Percentiles rank a stretch among this genome's conserved stretches.
Conservation (phyloP, 2,797 vertebrate genomes). For the Yasuhikotakia modesta region DNA sequence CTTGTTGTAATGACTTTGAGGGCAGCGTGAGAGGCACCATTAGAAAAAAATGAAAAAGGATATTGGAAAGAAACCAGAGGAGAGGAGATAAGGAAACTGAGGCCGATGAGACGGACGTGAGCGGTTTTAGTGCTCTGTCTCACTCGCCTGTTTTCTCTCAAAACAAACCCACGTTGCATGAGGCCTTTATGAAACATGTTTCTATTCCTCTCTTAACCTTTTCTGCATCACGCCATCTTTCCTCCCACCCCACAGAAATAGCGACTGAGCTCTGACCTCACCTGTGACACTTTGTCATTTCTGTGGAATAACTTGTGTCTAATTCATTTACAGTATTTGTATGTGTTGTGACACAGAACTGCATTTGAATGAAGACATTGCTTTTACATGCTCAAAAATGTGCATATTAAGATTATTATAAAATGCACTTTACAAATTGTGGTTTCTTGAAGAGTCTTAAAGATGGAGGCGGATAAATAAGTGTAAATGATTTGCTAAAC, state of each 20-base stretch:
- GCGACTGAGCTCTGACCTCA: background rate
- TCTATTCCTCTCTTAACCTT: slow-evolving; percentile 54
- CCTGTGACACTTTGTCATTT: background rate
- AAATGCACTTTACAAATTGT: too few relatives aligned
- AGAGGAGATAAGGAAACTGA: slow-evolving; percentile 77
- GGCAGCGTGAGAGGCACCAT: slow-evolving; percentile 22
- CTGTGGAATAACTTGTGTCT: background rate
- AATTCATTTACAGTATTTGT: background rate
- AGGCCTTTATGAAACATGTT: slow-evolving; percentile 67
- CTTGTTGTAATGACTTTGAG: slow-evolving; percentile 60
- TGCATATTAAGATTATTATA: too few relatives aligned
- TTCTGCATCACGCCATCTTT: slow-evolving; percentile 25
- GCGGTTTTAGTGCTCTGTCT: slow-evolving; percentile 62
- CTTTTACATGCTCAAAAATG: too few relatives aligned
- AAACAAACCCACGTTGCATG: slow-evolving; percentile 65
- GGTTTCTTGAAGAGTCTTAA: too few relatives aligned
- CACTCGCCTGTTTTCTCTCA: slow-evolving; percentile 69
- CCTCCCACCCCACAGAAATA: background rate
- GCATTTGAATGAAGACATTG: too few relatives aligned
- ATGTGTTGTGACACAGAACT: too few relatives aligned
- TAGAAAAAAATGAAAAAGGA: slow-evolving; percentile 57
- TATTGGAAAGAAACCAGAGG: slow-evolving; percentile 69
- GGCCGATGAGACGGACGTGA: slow-evolving; percentile 57
- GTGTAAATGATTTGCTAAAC: too few relatives aligned
- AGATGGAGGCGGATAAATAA: too few relatives aligned